Percentiles rank a stretch among this genome's conserved stretches.
Evolutionary conservation across 2,888 invertebrate species (phyloP).

Genomic region (Chamaedrilus cognettii): DNA sequence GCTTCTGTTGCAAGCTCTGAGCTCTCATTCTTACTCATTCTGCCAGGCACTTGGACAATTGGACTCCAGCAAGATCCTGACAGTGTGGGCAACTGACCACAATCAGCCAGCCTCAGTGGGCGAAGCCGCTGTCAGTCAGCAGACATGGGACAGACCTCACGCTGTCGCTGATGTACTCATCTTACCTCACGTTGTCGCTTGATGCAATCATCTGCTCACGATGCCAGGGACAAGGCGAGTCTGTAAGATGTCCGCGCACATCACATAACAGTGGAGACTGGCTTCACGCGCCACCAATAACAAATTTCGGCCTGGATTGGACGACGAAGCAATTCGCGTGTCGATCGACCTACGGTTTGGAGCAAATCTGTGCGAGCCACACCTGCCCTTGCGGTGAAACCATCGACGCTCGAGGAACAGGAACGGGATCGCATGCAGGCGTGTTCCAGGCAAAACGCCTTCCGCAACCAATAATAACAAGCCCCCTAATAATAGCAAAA

Average conservation of each 20-base stretch:
- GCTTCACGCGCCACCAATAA: background rate
- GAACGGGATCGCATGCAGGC: background rate
- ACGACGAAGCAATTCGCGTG: background rate
- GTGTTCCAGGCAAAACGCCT: background rate
- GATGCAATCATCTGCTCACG: background rate
- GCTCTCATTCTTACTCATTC: no score
- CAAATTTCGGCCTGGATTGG: background rate
- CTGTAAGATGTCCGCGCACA: background rate
- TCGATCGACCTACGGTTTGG: background rate
- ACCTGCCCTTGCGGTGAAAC: background rate
- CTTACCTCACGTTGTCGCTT: no score
- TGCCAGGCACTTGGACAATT: no score
- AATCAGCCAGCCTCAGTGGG: no score
- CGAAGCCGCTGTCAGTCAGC: background rate
- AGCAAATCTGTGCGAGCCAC: slow-evolving; percentile 3
- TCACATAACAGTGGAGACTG: slow-evolving; percentile 1
- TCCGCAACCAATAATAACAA: no score
- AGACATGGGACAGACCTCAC: background rate
- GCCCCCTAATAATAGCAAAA: no score
- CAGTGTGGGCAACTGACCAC: no score
- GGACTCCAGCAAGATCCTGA: no score
- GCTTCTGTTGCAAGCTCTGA: no score
- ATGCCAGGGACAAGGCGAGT: background rate
- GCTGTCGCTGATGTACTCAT: no score
- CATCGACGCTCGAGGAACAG: background rate